A percentile compares a stretch with the other conserved stretches of the same genome.
Conservation (phyloP, 2,113 vertebrate species). For the Daubentonia madagascariensis region DNA sequence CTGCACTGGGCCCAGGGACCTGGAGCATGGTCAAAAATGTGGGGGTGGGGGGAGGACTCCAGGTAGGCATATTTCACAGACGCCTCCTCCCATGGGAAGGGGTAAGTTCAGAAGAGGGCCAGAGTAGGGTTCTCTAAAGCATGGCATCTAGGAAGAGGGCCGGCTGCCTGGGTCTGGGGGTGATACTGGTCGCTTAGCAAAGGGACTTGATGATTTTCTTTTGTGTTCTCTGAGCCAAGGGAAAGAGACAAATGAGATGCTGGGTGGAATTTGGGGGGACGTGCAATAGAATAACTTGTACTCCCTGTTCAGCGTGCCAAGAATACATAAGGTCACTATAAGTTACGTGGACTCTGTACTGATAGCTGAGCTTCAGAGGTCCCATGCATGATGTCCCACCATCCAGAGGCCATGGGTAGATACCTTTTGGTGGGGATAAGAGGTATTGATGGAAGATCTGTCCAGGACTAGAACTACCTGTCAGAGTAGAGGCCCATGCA, state of each 20-base stretch:
- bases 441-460: neutral
- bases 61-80: neutral
- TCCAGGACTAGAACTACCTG: neutral
- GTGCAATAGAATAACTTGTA: fast-evolving
- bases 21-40: neutral
- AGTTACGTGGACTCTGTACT: neutral
- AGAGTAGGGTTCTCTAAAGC: neutral
- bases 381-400: neutral
- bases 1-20: too few relatives aligned
- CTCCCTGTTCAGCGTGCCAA: neutral
- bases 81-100: neutral
- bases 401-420: too few relatives aligned
- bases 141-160: neutral
- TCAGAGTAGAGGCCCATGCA: neutral
- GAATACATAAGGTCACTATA: neutral
- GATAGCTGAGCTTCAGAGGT: neutral
- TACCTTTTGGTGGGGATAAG: neutral
- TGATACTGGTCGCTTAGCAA: neutral
- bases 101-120: neutral
- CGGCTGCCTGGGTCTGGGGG: neutral
- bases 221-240: neutral
- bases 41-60: neutral
- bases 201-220: neutral
- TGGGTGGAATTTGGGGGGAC: neutral
- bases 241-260: neutral